These are phyloP conservation scores for Atherinosoma microstoma DNA, from an alignment of 2,797 vertebrate genomes.

Conservation along the genomic window DNA sequence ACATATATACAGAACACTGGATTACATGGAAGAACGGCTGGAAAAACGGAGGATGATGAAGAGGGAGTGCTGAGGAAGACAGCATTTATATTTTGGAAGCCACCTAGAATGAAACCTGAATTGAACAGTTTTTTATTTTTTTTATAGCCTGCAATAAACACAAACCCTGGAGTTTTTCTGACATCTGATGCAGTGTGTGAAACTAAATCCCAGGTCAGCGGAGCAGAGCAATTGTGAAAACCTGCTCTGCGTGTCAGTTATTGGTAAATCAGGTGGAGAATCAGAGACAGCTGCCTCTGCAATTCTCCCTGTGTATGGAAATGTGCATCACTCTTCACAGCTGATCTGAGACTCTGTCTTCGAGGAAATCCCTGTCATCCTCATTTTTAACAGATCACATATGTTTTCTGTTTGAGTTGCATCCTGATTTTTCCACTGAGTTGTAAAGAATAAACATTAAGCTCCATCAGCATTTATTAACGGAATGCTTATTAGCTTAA, in stretches of 20 bases:
- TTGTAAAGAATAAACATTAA: neutral
- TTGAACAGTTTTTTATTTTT: conserved; percentile 14
- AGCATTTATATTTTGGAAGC: conserved; percentile 18
- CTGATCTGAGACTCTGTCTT: conserved; percentile 7
- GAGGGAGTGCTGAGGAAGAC: conserved; percentile 18
- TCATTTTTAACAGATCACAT: conserved; percentile 8
- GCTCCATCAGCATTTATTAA: neutral
- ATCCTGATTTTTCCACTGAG: neutral
- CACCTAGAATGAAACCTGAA: conserved; percentile 36
- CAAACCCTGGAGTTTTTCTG: conserved; percentile 61
- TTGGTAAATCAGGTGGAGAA: conserved; percentile 68
- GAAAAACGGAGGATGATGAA: conserved; percentile 8
- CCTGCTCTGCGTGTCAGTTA: conserved; percentile 60
- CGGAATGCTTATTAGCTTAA: too few species aligned
- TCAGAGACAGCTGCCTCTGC: conserved; percentile 59
- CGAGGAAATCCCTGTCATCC: conserved; percentile 11
- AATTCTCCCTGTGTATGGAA: conserved; percentile 39
- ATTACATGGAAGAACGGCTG: neutral
- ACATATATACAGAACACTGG: neutral
- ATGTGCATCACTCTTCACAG: conserved; percentile 28
- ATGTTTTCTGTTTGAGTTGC: conserved; percentile 1
- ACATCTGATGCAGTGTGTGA: conserved; percentile 64
- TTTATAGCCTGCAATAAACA: conserved; percentile 53
- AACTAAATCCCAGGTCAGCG: conserved; percentile 56
- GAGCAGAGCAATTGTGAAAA: conserved; percentile 60